phyloP scores from a whole-genome alignment of 2,888 invertebrate genomes.

The Thera britannica region DNA sequence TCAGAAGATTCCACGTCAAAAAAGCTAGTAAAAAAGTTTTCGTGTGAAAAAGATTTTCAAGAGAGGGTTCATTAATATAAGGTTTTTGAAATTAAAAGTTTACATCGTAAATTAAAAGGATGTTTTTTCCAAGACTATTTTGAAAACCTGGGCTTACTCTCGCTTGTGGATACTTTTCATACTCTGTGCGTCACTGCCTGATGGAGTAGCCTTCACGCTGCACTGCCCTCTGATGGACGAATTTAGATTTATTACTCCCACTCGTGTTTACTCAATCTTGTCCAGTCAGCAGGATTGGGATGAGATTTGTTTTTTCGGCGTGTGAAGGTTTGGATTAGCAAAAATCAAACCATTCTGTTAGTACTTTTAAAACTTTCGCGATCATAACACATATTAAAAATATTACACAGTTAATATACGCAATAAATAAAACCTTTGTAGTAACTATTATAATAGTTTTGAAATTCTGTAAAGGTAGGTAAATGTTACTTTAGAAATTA shows the following conservation, averaged over 20 bases:
- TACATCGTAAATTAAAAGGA: neutral
- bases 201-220: conserved; percentile 44
- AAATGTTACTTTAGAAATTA: too few species aligned
- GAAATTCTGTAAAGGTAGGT: too few species aligned
- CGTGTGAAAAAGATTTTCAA: too few species aligned
- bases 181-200: conserved; percentile 11
- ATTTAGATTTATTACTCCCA: conserved; percentile 67
- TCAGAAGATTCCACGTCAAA: too few species aligned
- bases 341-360: conserved; percentile 1
- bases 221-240: conserved; percentile 62
- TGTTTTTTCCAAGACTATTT: neutral
- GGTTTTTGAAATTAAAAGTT: neutral
- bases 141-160: neutral
- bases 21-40: too few species aligned
- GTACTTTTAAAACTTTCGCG: too few species aligned
- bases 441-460: too few species aligned
- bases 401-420: too few species aligned
- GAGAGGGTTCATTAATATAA: too few species aligned
- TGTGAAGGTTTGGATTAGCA: neutral
- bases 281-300: conserved; percentile 44
- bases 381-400: too few species aligned
- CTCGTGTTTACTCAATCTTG: conserved; percentile 50
- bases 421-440: too few species aligned
- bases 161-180: neutral
- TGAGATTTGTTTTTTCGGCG: conserved; percentile 51